Evolutionary conservation across 2,113 vertebrate species (phyloP), one percentile per base, ranked within the genome.

Genomic region (Ellobius talpinus): DNA sequence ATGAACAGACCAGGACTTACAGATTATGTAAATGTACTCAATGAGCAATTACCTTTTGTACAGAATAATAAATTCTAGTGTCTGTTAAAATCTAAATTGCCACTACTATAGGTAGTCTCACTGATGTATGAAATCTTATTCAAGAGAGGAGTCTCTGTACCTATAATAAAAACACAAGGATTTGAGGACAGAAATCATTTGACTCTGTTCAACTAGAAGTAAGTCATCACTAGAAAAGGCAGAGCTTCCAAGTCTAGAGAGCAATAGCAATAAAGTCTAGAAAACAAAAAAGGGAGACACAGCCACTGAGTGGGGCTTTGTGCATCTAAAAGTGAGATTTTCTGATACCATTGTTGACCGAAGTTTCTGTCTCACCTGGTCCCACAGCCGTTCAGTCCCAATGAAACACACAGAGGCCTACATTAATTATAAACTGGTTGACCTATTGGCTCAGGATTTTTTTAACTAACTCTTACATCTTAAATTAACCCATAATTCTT

Each of bases 241-340:
- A 82, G 16, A 61, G 1, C 50, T 39, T 55, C 4, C 5, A n/a
- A 63, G 8, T 3, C 31, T 68, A 36, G 77, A 33, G 73, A 79
- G 17, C 52, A 84, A 47, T 14, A 88, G 3, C 87, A 88, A 91
- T 11, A 68, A 89, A 12, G n/a, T 16, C 55, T 55, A 70, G 13
- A 93, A 89, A 65, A 77, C 36, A 87, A 87, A 17, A 87, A 93
- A 95, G n/a, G 79, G 31, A 78, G 21, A 92, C 72, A 87, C 8
- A 66, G 58, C 26, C 31, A 58, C 23, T 81, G n/a, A 81, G 45
- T 91, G 39, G 58, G 33, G 8, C 74, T 63, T 82, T 3, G 19
- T 91, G 21, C 0, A 0, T 36, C 66, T 33, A 55, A 89, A 65
- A 82, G 52, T 36, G 50, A 96, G 70, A 52, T 66, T 91, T 85